phyloP scores from a whole-genome alignment of 2,888 invertebrate species.

The Octodonta nipae region DNA sequence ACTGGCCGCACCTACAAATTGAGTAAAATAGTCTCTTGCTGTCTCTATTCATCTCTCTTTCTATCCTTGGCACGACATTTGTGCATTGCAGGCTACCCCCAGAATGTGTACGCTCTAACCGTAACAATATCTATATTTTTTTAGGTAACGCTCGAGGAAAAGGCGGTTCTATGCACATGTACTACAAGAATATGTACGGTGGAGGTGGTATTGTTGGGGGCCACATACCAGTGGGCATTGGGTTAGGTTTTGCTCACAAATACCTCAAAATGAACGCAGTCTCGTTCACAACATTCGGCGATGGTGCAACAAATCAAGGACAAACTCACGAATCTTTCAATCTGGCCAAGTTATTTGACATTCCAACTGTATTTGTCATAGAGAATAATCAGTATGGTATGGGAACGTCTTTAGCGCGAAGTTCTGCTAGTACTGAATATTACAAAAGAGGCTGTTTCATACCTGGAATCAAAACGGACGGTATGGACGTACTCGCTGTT shows the following conservation, averaged over 20 bases:
- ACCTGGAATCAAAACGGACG: slow-evolving; percentile 73
- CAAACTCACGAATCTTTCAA: slow-evolving; percentile 62
- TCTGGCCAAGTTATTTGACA: slow-evolving; percentile 67
- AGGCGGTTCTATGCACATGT: slow-evolving; percentile 83
- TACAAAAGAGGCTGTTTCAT: slow-evolving; percentile 69
- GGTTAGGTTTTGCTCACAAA: slow-evolving; percentile 62
- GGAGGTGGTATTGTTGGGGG: slow-evolving; percentile 86
- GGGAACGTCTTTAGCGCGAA: slow-evolving; percentile 59
- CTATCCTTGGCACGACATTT: no score
- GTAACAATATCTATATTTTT: no score
- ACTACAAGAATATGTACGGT: slow-evolving; percentile 58
- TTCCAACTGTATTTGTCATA: slow-evolving; percentile 66
- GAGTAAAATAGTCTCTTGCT: no score
- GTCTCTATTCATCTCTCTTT: no score
- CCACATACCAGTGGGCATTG: slow-evolving; percentile 72
- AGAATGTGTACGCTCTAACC: no score
- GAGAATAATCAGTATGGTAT: slow-evolving; percentile 79
- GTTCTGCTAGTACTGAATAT: slow-evolving; percentile 59
- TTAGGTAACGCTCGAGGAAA: slow-evolving; percentile 46
- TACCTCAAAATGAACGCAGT: slow-evolving; percentile 55
- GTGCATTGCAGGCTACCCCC: no score
- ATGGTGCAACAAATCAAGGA: slow-evolving; percentile 67
- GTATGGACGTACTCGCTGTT: slow-evolving; percentile 69
- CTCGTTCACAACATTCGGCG: slow-evolving; percentile 61
- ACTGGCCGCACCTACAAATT: no score